Conservation (phyloP, 2,113 vertebrate genomes). For the Psilopsiagon aurifrons region DNA sequence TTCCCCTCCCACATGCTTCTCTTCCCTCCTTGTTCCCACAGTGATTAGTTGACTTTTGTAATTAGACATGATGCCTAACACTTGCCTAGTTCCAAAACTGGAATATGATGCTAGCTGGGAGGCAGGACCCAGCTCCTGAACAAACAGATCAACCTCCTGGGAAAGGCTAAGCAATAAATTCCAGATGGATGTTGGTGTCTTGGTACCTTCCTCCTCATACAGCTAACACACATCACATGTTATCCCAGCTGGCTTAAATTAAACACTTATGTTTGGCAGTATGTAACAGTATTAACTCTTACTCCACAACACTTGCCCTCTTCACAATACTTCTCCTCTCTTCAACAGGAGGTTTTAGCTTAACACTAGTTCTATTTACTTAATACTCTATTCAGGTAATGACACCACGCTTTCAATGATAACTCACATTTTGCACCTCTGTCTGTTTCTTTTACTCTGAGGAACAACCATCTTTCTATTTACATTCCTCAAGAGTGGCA, state of each 20-base stretch:
- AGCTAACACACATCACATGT: rapidly evolving
- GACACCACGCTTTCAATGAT: not conserved
- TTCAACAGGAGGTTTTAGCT: not conserved
- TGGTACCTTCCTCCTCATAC: not conserved
- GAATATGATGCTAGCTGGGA: not conserved
- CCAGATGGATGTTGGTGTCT: not conserved
- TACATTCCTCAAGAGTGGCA: not conserved
- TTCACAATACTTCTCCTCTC: not conserved
- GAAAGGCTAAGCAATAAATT: not conserved
- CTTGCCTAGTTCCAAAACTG: not conserved
- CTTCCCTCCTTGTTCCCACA: not conserved
- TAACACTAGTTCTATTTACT: not conserved
- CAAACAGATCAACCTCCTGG: not conserved
- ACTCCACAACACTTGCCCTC: not conserved
- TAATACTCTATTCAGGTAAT: not conserved
- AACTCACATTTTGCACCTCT: not conserved
- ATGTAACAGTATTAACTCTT: not conserved
- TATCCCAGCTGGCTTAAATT: not conserved
- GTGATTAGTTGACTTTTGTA: not conserved
- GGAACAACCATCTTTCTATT: not conserved
- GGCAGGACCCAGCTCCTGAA: not conserved
- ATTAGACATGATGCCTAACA: not conserved
- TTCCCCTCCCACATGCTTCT: not conserved
- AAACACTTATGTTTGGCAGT: not conserved
- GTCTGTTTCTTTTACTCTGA: not conserved